These are phyloP conservation scores for Chirona hameri DNA, from an alignment of 2,888 invertebrate genomes.

Conservation along the genomic window DNA sequence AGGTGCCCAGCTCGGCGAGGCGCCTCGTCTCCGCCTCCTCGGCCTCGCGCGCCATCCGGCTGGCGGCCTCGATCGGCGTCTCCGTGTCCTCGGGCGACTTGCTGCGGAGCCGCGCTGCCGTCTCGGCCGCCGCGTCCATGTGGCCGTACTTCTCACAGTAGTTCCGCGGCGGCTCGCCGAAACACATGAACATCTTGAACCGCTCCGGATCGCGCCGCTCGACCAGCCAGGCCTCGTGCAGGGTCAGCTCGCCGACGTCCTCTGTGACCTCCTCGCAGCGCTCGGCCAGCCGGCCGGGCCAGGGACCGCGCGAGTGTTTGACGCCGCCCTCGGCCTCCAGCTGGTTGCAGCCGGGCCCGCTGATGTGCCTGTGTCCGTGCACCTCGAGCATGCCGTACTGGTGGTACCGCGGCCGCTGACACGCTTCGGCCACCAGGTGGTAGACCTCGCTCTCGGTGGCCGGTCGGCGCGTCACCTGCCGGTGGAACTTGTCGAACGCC, in stretches of 20 bases:
- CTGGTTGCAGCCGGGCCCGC: conserved; percentile 6
- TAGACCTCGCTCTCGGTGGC: conserved; percentile 13
- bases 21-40: not conserved
- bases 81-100: not conserved
- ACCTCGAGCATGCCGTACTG: conserved; percentile 12
- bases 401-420: not conserved
- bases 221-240: not conserved
- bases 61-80: not conserved
- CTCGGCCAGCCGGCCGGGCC: not conserved
- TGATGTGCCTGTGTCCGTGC: not conserved
- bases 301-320: conserved; percentile 24
- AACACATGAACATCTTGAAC: not conserved
- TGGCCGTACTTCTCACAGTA: conserved; percentile 8
- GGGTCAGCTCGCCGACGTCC: not conserved
- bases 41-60: not conserved
- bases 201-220: not conserved
- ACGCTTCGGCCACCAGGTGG: not conserved
- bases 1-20: not conserved
- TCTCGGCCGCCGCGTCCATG: not conserved
- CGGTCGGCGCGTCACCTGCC: not conserved
- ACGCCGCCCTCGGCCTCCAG: conserved; percentile 10
- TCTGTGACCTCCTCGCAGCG: not conserved
- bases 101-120: not conserved
- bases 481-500: not conserved
- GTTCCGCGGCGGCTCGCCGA: not conserved